A percentile compares a stretch with the other conserved stretches of the same genome.
These are phyloP conservation scores for Pogonomyrmex californicus DNA, from an alignment of 1,140 invertebrate species.

Conservation along the genomic window DNA sequence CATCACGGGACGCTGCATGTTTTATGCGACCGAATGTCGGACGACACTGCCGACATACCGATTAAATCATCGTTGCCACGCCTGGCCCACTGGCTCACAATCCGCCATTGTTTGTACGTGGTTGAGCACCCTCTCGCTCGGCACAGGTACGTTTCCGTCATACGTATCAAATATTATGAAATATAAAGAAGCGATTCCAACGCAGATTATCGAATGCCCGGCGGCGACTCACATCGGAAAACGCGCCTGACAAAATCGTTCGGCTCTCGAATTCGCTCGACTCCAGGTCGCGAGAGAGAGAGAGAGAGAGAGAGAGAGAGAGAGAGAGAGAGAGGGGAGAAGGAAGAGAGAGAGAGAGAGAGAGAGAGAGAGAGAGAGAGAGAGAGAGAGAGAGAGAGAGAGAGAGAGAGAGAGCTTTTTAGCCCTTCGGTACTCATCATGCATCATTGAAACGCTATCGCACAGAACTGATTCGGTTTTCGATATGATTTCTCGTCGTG, in stretches of 20 bases:
- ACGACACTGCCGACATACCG: conserved; percentile 38
- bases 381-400: not conserved
- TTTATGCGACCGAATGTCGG: conserved; percentile 41
- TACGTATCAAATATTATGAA: conserved; percentile 34
- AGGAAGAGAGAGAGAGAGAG: conserved; percentile 10
- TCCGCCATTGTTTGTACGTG: conserved; percentile 50
- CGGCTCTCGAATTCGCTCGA: conserved; percentile 1
- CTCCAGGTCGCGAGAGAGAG: not conserved
- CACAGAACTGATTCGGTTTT: conserved; percentile 52
- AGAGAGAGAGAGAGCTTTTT: conserved; percentile 16
- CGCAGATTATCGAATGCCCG: conserved; percentile 39
- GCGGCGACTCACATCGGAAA: conserved; percentile 1
- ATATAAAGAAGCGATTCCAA: conserved; percentile 27
- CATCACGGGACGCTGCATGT: conserved; percentile 52
- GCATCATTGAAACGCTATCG: conserved; percentile 56
- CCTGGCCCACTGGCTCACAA: conserved; percentile 32
- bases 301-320: not conserved
- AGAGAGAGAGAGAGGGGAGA: conserved; percentile 5
- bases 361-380: not conserved
- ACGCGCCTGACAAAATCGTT: conserved; percentile 4
- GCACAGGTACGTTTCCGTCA: conserved; percentile 35
- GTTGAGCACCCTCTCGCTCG: conserved; percentile 8
- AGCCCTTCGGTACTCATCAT: conserved; percentile 32
- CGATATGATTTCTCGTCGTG: conserved; percentile 48
- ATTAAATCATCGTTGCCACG: conserved; percentile 53